Percentiles rank a stretch among this genome's conserved stretches.
phyloP scores from a whole-genome alignment of 2,113 vertebrate species.

The Vidua macroura region DNA sequence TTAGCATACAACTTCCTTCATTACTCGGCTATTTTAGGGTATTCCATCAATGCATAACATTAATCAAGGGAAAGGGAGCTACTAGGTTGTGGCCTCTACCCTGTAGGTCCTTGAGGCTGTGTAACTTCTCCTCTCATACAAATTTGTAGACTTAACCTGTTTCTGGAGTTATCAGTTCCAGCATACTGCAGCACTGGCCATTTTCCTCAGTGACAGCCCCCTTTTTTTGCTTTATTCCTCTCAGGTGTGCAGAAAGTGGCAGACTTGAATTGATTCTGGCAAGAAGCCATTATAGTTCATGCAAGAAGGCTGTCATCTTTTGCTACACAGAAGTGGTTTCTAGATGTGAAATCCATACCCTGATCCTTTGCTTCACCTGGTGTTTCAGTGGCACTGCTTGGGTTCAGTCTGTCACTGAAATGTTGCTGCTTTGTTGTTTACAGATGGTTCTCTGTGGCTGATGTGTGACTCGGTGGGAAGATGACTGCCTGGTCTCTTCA shows the following conservation, averaged over 20 bases:
- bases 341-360: neutral
- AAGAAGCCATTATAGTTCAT: neutral
- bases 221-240: neutral
- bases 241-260: neutral
- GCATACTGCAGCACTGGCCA: accelerated
- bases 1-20: neutral
- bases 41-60: neutral
- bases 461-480: neutral
- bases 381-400: neutral
- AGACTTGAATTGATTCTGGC: neutral
- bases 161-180: neutral
- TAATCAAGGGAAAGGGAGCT: neutral
- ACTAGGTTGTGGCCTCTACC: neutral
- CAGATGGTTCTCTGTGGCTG: neutral
- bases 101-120: neutral
- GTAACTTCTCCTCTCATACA: neutral
- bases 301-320: neutral
- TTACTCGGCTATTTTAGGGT: neutral
- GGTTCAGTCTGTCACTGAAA: neutral
- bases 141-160: neutral
- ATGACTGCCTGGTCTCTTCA: neutral
- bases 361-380: neutral
- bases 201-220: neutral
- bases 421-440: neutral
- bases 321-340: neutral